Conservation (phyloP, 2,113 vertebrate genomes). For the Nansenia antarctica region DNA sequence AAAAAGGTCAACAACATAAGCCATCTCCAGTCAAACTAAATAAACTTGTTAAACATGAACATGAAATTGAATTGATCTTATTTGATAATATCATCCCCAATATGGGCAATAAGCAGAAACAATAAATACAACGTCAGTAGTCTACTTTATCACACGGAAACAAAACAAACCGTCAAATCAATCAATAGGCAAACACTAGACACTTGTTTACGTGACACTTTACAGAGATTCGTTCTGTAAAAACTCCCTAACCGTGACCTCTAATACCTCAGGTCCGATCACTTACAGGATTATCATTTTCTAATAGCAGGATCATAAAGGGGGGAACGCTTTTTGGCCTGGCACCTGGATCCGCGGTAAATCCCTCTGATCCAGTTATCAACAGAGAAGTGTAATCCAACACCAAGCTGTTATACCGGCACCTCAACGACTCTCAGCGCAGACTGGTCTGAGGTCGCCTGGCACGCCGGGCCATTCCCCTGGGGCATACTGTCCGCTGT, state of each 20-base stretch:
- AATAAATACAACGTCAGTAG: background rate
- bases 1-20: background rate
- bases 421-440: background rate
- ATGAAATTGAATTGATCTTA: background rate
- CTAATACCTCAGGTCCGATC: background rate
- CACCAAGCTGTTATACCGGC: background rate
- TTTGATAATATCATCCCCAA: background rate
- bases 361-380: constrained; percentile 31
- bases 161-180: background rate
- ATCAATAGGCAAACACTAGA: too few species aligned
- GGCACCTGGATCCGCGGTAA: constrained; percentile 15
- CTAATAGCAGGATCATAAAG: constrained; percentile 4
- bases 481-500: background rate
- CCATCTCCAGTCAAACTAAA: too few species aligned
- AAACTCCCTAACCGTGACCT: background rate
- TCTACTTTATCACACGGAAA: background rate
- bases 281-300: constrained; percentile 1
- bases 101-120: background rate
- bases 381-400: background rate
- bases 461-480: too few species aligned
- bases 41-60: too few species aligned
- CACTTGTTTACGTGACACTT: too few species aligned
- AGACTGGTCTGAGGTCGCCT: background rate
- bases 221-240: too few species aligned
- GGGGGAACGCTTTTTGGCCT: constrained; percentile 19